Evolutionary conservation across 2,797 vertebrate genomes (phyloP), one percentile per base, ranked within the genome.

Genomic region (Apogon talboti): DNA sequence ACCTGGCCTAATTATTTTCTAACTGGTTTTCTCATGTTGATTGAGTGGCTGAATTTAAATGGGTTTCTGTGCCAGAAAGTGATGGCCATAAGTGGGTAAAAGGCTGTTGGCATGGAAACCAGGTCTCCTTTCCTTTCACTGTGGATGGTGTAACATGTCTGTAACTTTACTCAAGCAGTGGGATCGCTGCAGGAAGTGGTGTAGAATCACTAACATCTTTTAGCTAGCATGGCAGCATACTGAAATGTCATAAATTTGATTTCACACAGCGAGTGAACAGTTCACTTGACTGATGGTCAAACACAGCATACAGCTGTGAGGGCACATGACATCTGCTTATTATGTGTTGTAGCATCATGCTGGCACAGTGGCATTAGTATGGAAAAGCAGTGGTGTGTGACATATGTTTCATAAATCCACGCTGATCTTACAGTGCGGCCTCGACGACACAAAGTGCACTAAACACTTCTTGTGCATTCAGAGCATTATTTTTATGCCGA

Each of bases 81-180:
- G 38, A 66, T 74, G 72, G 83, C 93, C 87, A 91, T 87, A 79
- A 76, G 75, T 89, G 81, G 89, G 74, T 88, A 76, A 81, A 28
- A 92, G 89, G 71, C 86, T 78, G 92, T 93, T 93, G 92, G 94
- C 90, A 92, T 87, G 83, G 87, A 85, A 90, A 91, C 88, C 74
- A 74, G 77, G 73, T 84, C 73, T 82, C 59, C 16, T 60, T 74
- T 74, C 54, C 62, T 81, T 65, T 69, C 44, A 42, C 54, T 14
- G 56, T 70, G 71, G 67, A 84, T 85, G 83, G 71, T 87, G 79
- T 79, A 87, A 90, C 64, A 66, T 69, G 53, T 75, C 71, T 86
- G 79, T 86, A 88, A 86, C 80, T 87, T 81, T 78, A 58, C 65
- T 47, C 52, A 47, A 55, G 63, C 73, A 62, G 58, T 47, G 16